Percentiles rank a stretch among this genome's conserved stretches.
These are phyloP conservation scores for Oeneis ivallda DNA, from an alignment of 2,888 invertebrate species.

Conservation along the genomic window DNA sequence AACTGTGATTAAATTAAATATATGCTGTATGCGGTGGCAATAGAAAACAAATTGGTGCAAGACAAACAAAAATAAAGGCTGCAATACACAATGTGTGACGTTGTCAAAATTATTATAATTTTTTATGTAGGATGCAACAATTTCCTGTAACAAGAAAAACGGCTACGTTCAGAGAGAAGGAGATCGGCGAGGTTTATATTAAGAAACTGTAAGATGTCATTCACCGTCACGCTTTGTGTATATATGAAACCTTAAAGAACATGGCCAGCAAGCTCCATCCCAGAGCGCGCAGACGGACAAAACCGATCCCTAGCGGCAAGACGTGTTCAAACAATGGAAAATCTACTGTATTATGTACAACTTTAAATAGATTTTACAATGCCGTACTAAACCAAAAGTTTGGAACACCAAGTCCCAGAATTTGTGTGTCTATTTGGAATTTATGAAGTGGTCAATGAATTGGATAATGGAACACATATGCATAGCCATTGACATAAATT, in stretches of 20 bases:
- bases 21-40: conserved; percentile 33
- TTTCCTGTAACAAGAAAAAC: too few relatives aligned
- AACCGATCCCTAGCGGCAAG: conserved; percentile 48
- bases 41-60: conserved; percentile 39
- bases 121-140: too few relatives aligned
- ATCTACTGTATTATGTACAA: conserved; percentile 24
- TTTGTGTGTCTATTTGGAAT: conserved; percentile 41
- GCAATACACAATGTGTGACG: neutral
- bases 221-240: neutral
- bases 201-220: too few relatives aligned
- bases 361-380: conserved; percentile 28
- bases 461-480: neutral
- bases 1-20: conserved; percentile 24
- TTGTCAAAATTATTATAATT: too few relatives aligned
- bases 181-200: too few relatives aligned
- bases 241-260: conserved; percentile 26
- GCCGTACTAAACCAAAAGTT: neutral
- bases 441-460: neutral
- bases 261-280: conserved; percentile 74
- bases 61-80: conserved; percentile 18
- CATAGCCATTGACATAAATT: too few relatives aligned
- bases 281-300: conserved; percentile 60
- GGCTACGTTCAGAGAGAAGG: too few relatives aligned
- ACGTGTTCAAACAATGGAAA: conserved; percentile 30
- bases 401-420: conserved; percentile 24